Conservation (phyloP, 2,797 vertebrate species). For the Anableps anableps region DNA sequence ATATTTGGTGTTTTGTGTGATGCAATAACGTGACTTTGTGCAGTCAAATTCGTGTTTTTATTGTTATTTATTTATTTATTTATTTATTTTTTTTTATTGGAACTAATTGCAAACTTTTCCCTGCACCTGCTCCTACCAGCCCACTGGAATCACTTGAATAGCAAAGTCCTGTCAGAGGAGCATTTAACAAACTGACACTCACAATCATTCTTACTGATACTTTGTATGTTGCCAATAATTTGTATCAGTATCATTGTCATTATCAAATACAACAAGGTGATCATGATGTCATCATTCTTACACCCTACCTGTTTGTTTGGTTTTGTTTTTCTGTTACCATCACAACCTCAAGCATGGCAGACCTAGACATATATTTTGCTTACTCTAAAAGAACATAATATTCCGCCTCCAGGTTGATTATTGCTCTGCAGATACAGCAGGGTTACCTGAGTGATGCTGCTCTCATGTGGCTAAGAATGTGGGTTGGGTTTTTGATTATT, state of each 20-base stretch:
- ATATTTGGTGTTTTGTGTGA: neutral
- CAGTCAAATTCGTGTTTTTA: too few species aligned
- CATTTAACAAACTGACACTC: neutral
- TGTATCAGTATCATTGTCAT: neutral
- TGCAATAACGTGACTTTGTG: too few species aligned
- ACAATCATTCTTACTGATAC: neutral
- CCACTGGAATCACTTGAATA: neutral
- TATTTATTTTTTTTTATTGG: neutral
- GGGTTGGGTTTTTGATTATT: slow-evolving; percentile 39
- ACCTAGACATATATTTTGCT: slow-evolving; percentile 2
- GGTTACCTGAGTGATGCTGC: slow-evolving; percentile 7
- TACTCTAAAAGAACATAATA: slow-evolving; percentile 9
- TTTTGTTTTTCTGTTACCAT: slow-evolving; percentile 8
- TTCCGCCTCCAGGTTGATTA: slow-evolving; percentile 20
- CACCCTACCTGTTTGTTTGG: neutral
- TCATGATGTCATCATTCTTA: neutral
- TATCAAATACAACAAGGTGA: neutral
- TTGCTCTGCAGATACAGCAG: neutral
- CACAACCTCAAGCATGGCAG: neutral
- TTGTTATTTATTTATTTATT: too few species aligned
- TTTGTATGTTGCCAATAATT: too few species aligned
- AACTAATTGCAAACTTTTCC: neutral
- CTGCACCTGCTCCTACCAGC: neutral
- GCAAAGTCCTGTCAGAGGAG: neutral
- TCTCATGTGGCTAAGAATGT: slow-evolving; percentile 12